Evolutionary conservation across 2,797 vertebrate species (phyloP).

Genomic region (Prionace glauca): DNA sequence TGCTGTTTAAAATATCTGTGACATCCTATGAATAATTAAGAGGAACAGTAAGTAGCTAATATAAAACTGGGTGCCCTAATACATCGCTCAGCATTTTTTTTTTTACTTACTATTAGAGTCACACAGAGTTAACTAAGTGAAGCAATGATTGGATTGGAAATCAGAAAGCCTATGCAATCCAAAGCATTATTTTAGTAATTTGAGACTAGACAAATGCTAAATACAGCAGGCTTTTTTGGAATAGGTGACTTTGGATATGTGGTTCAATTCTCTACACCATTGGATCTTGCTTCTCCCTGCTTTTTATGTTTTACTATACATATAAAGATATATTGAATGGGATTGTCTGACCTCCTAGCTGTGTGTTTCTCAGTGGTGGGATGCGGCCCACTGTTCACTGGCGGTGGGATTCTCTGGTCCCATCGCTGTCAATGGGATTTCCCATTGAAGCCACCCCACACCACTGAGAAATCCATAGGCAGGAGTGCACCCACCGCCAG

Average conservation of each 20-base stretch:
- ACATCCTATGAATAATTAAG: not conserved
- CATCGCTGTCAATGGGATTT: too few species aligned
- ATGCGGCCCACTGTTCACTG: too few species aligned
- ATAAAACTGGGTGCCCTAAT: not conserved
- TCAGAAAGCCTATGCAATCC: not conserved
- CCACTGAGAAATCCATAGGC: too few species aligned
- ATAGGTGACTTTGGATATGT: too few species aligned
- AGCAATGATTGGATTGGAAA: not conserved
- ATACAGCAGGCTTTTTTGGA: not conserved
- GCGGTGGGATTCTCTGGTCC: too few species aligned
- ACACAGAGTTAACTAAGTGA: not conserved
- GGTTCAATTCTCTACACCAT: not conserved
- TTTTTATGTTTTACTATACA: too few species aligned
- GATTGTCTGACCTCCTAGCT: too few species aligned
- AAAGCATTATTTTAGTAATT: not conserved
- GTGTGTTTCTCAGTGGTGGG: too few species aligned
- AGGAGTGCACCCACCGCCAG: too few species aligned
- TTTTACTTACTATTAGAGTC: not conserved
- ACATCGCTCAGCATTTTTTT: not conserved
- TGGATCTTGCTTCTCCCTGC: not conserved
- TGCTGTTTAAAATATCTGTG: not conserved
- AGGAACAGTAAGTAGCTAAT: not conserved
- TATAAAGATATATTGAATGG: too few species aligned
- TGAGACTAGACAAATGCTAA: not conserved
- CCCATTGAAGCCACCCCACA: too few species aligned